phyloP scores from a whole-genome alignment of 1,140 invertebrate genomes.

The Drosophila teissieri region DNA sequence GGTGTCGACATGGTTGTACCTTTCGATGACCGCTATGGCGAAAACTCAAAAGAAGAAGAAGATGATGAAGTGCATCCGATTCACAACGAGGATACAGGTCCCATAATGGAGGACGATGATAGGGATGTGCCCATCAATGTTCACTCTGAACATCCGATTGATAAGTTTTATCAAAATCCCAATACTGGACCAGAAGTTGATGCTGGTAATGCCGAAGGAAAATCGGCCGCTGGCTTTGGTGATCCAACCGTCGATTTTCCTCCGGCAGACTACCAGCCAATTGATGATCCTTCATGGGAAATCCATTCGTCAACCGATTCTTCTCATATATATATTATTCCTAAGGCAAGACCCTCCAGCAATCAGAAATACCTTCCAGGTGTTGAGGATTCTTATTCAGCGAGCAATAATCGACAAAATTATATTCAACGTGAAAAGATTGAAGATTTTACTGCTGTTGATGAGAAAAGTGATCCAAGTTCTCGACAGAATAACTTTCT shows the following conservation, averaged over 20 bases:
- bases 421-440: background rate
- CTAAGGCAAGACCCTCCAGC: background rate
- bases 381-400: background rate
- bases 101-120: background rate
- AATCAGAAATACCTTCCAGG: background rate
- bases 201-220: conserved; percentile 3
- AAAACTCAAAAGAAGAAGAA: background rate
- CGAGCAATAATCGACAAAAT: background rate
- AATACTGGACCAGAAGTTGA: background rate
- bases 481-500: background rate
- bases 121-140: background rate
- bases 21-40: background rate
- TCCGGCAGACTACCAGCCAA: background rate
- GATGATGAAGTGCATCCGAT: background rate
- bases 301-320: background rate
- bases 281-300: background rate
- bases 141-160: background rate
- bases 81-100: background rate
- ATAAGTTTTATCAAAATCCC: background rate
- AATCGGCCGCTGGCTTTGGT: background rate
- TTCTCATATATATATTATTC: conserved; percentile 1
- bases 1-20: background rate
- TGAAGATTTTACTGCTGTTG: background rate
- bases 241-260: conserved; percentile 9
- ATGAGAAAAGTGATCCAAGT: background rate